Base-by-base conservation (phyloP, 2,888 invertebrate species). In the Polylopha cassiicola region DNA sequence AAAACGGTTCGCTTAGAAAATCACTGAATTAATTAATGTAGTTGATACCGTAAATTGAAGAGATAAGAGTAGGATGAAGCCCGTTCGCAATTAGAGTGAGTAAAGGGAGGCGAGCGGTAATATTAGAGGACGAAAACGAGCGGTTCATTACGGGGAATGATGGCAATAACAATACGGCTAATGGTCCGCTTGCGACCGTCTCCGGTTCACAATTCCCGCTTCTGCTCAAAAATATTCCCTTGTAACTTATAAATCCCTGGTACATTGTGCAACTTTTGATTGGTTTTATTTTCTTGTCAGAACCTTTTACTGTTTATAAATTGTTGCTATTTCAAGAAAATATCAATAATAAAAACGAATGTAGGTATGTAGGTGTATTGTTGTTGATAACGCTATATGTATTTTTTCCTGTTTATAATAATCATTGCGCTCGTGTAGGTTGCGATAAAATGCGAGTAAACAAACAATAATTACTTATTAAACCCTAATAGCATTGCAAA, bases 131-230 rank as follows among this genome's bases (percentile, higher is more conserved):
- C 73, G 80, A 75, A 75, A 82, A 82, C 77, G 82, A 77, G 73
- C 78, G 71, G 65, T 80, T 82, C 79, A 84, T 85, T 82, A 81
- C 81, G 63, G 67, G 55, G 62, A 79, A 79, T 76, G 74, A 70
- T 61, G 73, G 78, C 69, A 78, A 84, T 85, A 85, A 84, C 84
- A 85, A 84, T 84, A 80, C 75, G 65, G 70, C 71, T 82, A 85
- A 85, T 80, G 76, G 79, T 58, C 58, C 70, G 65, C 62, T 61
- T 53, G 74, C 73, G 69, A 79, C 75, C 71, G 61, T 72, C 73
- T 73, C 71, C 36, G 36, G 41, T 36, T 29, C 41, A 41, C 41
- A 62, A 71, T 70, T 73, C 74, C 68, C 69, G 64, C 61, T 65
- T 67, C 65, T 53, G 68, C 65, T 74, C 55, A 60, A 72, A 77